Evolutionary conservation across 2,113 vertebrate species (phyloP), one percentile per base, ranked within the genome.

Genomic region (Catharus minimus): DNA sequence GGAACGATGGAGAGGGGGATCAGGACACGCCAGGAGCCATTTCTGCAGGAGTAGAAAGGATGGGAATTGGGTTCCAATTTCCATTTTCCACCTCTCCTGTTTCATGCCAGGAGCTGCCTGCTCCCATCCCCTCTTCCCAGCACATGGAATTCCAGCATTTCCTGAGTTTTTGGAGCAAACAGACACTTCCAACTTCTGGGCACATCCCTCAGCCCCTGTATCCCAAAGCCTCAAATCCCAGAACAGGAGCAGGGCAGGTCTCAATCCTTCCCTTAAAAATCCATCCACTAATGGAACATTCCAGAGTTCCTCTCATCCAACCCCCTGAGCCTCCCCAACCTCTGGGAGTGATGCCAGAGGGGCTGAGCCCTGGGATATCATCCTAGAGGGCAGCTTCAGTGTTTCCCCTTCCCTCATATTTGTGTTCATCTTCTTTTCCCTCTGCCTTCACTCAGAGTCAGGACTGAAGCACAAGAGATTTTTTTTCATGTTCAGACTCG

Each of bases 121-220:
- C 1, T 27, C 13, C 32, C 10, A 18, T 18, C 5, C 24, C 12
- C 23, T 58, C 17, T 33, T 6, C 23, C 36, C 53, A n/a, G 15
- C 5, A 3, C 0, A 2, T 32, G 43, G 56, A 57, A 68, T 7
- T 41, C 20, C 32, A 41, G 24, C 3, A 7, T 13, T 22, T 8
- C 65, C n/a, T n/a, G n/a, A n/a, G n/a, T n/a, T n/a, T n/a, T 30
- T 23, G 41, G 24, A 56, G 5, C 38, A 72, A 18, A n/a, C 6
- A 52, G 26, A 47, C 4, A 41, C 7, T 58, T 41, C 30, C 53
- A 46, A 0, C 17, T 68, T 15, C 36, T 14, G 62, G 23, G 15
- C 46, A 75, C 22, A 30, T n/a, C 22, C 26, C n/a, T n/a, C 55
- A 55, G 1, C 23, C 5, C 3, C 0, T 49, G 24, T 23, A 38